These are phyloP conservation scores for Zosterops hypoxanthus DNA, from an alignment of 2,113 vertebrate species.

Conservation along the genomic window DNA sequence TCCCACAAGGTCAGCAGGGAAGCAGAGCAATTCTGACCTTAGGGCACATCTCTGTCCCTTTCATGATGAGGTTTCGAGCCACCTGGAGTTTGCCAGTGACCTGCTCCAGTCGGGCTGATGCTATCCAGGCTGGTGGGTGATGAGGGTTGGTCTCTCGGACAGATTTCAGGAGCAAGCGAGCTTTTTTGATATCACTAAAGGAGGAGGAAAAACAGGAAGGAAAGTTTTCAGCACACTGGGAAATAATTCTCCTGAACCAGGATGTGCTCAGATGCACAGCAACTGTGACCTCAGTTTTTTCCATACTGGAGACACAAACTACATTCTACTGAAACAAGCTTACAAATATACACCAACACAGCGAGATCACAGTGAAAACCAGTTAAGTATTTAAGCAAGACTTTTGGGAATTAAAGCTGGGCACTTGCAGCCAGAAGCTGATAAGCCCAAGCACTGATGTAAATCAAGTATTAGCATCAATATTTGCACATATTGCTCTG, in stretches of 20 bases:
- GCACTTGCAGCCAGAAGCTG: background rate
- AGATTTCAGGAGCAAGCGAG: constrained; percentile 93
- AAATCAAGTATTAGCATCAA: background rate
- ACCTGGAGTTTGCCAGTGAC: constrained; percentile 97
- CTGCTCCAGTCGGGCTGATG: constrained; percentile 94
- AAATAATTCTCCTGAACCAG: background rate
- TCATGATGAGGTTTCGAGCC: constrained; percentile 98
- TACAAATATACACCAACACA: background rate
- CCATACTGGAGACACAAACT: background rate
- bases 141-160: constrained; percentile 98
- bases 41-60: constrained; percentile 98
- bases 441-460: background rate
- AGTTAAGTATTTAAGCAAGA: background rate
- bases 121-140: constrained; percentile 97
- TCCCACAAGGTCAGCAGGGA: background rate
- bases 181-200: constrained; percentile 95
- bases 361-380: rapidly evolving
- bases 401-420: background rate
- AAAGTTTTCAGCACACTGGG: background rate
- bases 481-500: background rate
- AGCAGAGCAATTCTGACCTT: constrained; percentile 80
- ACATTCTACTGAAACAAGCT: background rate
- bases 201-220: background rate
- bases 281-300: background rate
- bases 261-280: background rate